A percentile compares a stretch with the other conserved stretches of the same genome.
These are phyloP conservation scores for Chrysaora quinquecirrha DNA, from an alignment of 30 jellyfish, hydroid and myxozoan genomes.

Conservation along the genomic window DNA sequence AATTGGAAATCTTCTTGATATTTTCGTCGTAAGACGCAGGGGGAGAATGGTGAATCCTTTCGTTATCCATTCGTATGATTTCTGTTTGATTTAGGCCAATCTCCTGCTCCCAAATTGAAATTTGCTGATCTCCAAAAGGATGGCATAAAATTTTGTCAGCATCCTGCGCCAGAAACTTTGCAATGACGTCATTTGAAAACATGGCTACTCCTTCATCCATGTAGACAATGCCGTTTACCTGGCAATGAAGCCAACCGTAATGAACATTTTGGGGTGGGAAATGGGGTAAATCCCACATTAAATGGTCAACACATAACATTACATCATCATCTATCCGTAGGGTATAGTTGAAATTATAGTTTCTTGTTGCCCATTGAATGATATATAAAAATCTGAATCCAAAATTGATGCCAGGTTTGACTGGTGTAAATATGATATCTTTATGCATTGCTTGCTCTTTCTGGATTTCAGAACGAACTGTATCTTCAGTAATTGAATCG, in stretches of 20 bases:
- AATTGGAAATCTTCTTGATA: slow-evolving; percentile 2
- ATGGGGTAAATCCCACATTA: slow-evolving; percentile 1
- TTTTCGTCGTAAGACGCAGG: slow-evolving; percentile 64
- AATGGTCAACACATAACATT: slow-evolving; percentile 66
- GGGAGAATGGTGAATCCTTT: slow-evolving; percentile 70
- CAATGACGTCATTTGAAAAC: slow-evolving; percentile 56
- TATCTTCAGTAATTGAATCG: slow-evolving; percentile 13
- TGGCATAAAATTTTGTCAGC: slow-evolving; percentile 59
- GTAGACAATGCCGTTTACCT: slow-evolving; percentile 51
- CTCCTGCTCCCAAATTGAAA: slow-evolving; percentile 47
- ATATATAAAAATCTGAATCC: slow-evolving; percentile 59
- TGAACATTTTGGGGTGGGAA: slow-evolving; percentile 37
- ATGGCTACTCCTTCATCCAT: slow-evolving; percentile 71
- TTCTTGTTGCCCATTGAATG: slow-evolving; percentile 48
- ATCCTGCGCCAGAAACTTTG: slow-evolving; percentile 58
- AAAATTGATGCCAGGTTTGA: slow-evolving; percentile 31
- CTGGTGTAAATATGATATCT: slow-evolving; percentile 48
- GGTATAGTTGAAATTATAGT: slow-evolving; percentile 32
- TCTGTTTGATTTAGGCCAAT: slow-evolving; percentile 11
- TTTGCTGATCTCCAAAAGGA: slow-evolving; percentile 75
- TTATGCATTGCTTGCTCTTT: slow-evolving; percentile 5
- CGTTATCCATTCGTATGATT: slow-evolving; percentile 35
- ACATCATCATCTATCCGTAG: slow-evolving; percentile 83
- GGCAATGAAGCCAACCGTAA: slow-evolving; percentile 74
- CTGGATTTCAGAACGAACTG: neutral